A percentile compares a stretch with the other conserved stretches of the same genome.
These are phyloP conservation scores for Acanthornis magna DNA, from an alignment of 2,797 vertebrate genomes.

Conservation along the genomic window DNA sequence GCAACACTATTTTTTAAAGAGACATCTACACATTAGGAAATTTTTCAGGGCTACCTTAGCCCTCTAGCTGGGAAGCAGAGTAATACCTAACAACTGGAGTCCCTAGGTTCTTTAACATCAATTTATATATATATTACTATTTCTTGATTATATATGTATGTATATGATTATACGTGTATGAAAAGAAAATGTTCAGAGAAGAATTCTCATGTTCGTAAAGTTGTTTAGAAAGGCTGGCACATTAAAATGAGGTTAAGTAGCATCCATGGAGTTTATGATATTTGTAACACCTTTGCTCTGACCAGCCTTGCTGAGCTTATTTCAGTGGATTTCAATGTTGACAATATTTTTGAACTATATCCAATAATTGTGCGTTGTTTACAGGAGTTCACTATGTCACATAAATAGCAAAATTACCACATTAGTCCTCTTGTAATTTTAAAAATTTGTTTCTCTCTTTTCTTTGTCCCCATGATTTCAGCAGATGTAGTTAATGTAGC, in stretches of 20 bases:
- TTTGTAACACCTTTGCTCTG: neutral
- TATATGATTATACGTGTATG: neutral
- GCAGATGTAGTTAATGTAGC: neutral
- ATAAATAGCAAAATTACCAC: neutral
- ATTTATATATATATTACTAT: neutral
- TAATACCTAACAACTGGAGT: neutral
- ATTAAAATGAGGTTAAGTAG: neutral
- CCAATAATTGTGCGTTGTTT: neutral
- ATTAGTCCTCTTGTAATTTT: neutral
- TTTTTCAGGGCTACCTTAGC: neutral
- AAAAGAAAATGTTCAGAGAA: neutral
- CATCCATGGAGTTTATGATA: neutral
- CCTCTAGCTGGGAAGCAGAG: neutral
- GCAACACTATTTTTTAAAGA: neutral
- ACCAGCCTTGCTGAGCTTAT: neutral
- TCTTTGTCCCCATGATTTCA: neutral
- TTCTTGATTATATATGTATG: neutral
- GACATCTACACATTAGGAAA: neutral
- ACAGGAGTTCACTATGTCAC: neutral
- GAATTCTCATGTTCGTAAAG: neutral
- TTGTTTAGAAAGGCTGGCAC: neutral
- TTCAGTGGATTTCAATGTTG: neutral
- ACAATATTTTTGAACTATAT: neutral
- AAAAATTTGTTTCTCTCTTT: neutral
- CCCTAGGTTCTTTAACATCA: neutral